These are phyloP conservation scores for Pelmatolapia mariae DNA, from an alignment of 2,113 vertebrate species.

Conservation along the genomic window DNA sequence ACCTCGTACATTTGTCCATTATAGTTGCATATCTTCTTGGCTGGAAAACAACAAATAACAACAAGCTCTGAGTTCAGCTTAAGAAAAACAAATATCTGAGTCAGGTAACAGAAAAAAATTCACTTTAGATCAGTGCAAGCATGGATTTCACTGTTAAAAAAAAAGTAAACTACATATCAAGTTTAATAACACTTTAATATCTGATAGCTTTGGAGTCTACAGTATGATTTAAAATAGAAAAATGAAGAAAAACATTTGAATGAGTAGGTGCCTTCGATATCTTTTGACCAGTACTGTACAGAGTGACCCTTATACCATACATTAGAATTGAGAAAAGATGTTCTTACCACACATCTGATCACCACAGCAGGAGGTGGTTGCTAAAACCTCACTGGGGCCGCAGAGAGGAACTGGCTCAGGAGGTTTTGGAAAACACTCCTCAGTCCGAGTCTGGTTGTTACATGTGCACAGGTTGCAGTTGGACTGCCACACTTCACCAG, in stretches of 20 bases:
- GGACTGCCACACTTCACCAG: slow-evolving; percentile 61
- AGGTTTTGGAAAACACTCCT: slow-evolving; percentile 33
- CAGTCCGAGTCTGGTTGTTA: slow-evolving; percentile 39
- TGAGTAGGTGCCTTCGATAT: neutral
- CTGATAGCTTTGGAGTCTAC: neutral
- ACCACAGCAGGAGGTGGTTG: slow-evolving; percentile 41
- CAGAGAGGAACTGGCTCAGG: neutral
- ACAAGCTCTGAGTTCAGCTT: neutral
- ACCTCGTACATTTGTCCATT: slow-evolving; percentile 43
- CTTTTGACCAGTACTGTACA: rapidly evolving
- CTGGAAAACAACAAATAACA: slow-evolving; percentile 33
- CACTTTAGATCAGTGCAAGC: neutral
- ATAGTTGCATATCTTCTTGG: slow-evolving; percentile 57
- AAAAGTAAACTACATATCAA: too few relatives aligned
- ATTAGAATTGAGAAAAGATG: neutral
- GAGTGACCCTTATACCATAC: neutral
- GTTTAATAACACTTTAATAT: too few relatives aligned
- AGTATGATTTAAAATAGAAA: neutral
- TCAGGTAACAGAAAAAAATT: rapidly evolving
- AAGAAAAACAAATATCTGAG: neutral
- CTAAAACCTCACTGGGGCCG: neutral
- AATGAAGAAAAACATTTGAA: neutral
- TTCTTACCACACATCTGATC: slow-evolving; percentile 48
- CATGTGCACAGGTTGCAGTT: slow-evolving; percentile 60
- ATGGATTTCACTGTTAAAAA: rapidly evolving